Base-by-base conservation (phyloP, 2,113 vertebrate genomes). In the Eurypyga helias region DNA sequence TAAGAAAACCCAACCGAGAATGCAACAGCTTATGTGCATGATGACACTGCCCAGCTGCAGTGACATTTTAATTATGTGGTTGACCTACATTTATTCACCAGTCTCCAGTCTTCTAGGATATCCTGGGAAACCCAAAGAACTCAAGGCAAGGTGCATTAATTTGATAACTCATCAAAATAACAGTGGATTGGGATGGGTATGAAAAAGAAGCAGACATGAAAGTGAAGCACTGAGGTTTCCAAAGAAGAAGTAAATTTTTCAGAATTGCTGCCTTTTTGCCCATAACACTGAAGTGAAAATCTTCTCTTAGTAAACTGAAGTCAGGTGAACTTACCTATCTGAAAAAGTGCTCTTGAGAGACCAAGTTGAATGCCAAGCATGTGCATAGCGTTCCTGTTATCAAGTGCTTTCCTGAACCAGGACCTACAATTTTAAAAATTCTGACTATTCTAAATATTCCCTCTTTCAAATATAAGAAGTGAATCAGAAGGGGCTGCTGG, bases 401-500 rank as follows among this genome's bases (percentile, higher is more conserved):
- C 83, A 94, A 97, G 92, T 96, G 81, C 81, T 92, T 97, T 91
- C 75, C 92, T 87, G 70, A 94, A 17, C 89, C 20, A n/a, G 17
- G 77, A 87, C n/a, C 66, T 57, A 72, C 2, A 1, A 91, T 89
- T 96, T 77, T 20, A 93, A 70, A 58, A 61, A 94, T 93, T 82
- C 49, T 48, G 93, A 54, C 58, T 87, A 95, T 95, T 90, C 77
- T 19, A 89, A 92, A 78, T 89, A 94, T 85, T 93, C 55, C 48
- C 41, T 85, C 45, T 97, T 89, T 71, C 87, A 94, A 72, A 86
- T 72, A 13, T 7, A 79, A 90, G 81, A 67, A 84, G 90, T n/a
- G 71, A 95, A 90, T 65, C 43, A 75, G 73, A 87, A 92, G 75
- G 89, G n/a, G 66, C 54, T 65, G 73, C 0, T 0, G 62, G 45